These are phyloP conservation scores for Colletes latitarsis DNA, from an alignment of 1,140 invertebrate genomes.

Conservation along the genomic window DNA sequence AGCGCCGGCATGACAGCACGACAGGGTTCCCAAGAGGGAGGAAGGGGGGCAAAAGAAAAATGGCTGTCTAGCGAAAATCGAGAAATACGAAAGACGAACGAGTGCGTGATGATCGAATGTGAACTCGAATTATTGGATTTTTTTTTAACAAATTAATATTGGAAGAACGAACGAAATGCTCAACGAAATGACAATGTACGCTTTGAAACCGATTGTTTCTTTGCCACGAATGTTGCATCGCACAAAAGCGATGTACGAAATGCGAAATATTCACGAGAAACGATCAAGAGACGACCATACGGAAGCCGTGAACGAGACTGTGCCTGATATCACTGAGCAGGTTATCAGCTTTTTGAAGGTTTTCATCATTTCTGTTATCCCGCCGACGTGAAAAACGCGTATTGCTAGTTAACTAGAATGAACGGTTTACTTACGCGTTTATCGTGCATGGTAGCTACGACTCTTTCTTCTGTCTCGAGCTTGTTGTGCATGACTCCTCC, in stretches of 20 bases:
- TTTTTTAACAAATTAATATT: slow-evolving; percentile 4
- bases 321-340: slow-evolving; percentile 84
- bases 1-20: not conserved
- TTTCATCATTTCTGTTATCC: slow-evolving; percentile 77
- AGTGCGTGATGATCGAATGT: slow-evolving; percentile 34
- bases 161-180: slow-evolving; percentile 17
- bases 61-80: slow-evolving; percentile 36
- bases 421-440: slow-evolving; percentile 35
- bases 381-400: not conserved
- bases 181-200: slow-evolving; percentile 81
- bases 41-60: slow-evolving; percentile 25
- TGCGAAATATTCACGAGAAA: slow-evolving; percentile 83
- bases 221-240: slow-evolving; percentile 78
- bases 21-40: not conserved
- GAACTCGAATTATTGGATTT: slow-evolving; percentile 15
- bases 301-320: slow-evolving; percentile 75
- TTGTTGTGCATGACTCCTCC: slow-evolving; percentile 71
- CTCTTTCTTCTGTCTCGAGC: slow-evolving; percentile 62
- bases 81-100: slow-evolving; percentile 48
- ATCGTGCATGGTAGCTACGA: slow-evolving; percentile 50
- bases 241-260: slow-evolving; percentile 84
- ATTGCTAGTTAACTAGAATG: not conserved
- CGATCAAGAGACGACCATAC: slow-evolving; percentile 73
- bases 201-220: slow-evolving; percentile 81
- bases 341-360: slow-evolving; percentile 88